These are phyloP conservation scores for Falcaria lacertinaria DNA, from an alignment of 2,888 invertebrate genomes.

Conservation along the genomic window DNA sequence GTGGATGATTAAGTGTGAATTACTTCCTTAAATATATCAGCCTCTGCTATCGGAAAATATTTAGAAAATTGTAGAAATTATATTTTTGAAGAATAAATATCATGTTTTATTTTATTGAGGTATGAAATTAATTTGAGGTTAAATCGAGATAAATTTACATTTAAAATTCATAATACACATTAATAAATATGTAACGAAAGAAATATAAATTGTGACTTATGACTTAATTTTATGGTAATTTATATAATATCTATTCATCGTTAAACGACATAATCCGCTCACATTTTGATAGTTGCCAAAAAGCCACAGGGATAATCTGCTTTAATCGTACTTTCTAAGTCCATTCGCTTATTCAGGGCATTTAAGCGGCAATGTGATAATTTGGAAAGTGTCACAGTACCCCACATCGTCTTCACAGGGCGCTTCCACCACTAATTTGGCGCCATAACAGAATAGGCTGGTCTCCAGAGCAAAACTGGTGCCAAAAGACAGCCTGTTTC, in stretches of 20 bases:
- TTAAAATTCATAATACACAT: too few relatives aligned
- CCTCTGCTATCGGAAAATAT: background rate
- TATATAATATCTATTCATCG: too few relatives aligned
- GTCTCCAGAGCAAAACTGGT: conserved; percentile 36
- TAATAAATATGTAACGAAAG: too few relatives aligned
- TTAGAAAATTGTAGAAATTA: background rate
- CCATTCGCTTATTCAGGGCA: conserved; percentile 15
- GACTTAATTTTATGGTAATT: too few relatives aligned
- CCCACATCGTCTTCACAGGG: conserved; percentile 27
- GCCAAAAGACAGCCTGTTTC: conserved; percentile 53
- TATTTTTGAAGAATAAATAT: too few relatives aligned
- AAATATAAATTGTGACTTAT: too few relatives aligned
- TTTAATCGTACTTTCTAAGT: background rate
- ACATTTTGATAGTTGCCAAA: too few relatives aligned
- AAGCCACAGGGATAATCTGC: too few relatives aligned
- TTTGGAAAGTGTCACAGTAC: conserved; percentile 36
- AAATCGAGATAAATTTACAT: too few relatives aligned
- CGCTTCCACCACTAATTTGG: conserved; percentile 54
- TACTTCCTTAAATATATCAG: background rate
- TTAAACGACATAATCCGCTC: too few relatives aligned
- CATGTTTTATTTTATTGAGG: too few relatives aligned
- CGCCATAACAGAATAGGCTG: conserved; percentile 28
- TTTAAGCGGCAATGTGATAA: conserved; percentile 17
- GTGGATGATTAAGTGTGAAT: conserved; percentile 2
- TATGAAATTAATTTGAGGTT: too few relatives aligned